Evolutionary conservation across 1,140 invertebrate genomes (phyloP).

Genomic region (Neodiprion virginianus): DNA sequence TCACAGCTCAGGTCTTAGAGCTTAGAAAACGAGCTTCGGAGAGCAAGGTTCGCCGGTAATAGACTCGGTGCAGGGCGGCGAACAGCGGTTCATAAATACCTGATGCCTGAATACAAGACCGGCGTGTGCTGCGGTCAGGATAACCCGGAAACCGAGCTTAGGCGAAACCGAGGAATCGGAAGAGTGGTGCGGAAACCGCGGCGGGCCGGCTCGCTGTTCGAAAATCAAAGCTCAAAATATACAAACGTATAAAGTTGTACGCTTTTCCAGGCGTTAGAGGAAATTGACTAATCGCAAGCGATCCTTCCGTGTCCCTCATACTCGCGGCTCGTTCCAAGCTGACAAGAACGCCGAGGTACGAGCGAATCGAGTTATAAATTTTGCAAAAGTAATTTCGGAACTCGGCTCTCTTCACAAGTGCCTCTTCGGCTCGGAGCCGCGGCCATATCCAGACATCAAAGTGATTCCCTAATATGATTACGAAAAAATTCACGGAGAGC

Average conservation of each 20-base stretch:
- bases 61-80: background rate
- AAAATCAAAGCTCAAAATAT: too few species aligned
- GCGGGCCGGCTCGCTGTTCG: too few species aligned
- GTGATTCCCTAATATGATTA: conserved; percentile 42
- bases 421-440: background rate
- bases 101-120: background rate
- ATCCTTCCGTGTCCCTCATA: too few species aligned
- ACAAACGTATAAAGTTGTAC: too few species aligned
- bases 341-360: too few species aligned
- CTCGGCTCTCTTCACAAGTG: conserved; percentile 16
- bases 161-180: background rate
- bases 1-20: background rate
- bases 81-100: background rate
- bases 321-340: too few species aligned
- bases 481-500: conserved; percentile 24
- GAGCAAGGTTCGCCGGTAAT: background rate
- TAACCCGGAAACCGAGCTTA: background rate
- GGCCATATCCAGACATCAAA: conserved; percentile 31
- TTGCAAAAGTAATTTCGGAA: conserved; percentile 37
- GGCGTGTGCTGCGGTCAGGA: background rate
- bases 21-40: background rate
- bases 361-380: conserved; percentile 38
- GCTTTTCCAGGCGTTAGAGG: too few species aligned
- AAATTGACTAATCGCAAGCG: too few species aligned
- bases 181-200: too few species aligned